Conservation (phyloP, 2,113 vertebrate species). For the Clupea harengus region DNA sequence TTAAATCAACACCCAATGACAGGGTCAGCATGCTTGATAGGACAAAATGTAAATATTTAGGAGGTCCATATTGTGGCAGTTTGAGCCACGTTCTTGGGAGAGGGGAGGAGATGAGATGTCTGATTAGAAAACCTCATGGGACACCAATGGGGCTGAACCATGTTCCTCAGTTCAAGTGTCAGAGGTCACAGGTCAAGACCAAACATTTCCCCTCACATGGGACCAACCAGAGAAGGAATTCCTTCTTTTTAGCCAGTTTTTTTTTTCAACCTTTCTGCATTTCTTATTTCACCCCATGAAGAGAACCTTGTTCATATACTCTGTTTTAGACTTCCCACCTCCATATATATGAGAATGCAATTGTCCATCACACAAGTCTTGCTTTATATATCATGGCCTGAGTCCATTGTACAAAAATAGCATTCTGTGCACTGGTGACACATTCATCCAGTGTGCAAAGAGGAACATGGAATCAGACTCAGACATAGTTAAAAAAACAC, state of each 20-base stretch:
- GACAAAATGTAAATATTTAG: not conserved
- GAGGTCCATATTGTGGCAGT: constrained; percentile 7
- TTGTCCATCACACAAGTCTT: not conserved
- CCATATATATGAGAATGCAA: not conserved
- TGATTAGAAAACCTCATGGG: constrained; percentile 38
- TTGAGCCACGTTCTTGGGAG: not conserved
- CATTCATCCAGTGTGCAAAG: not conserved
- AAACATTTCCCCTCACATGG: constrained; percentile 54
- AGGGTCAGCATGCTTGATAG: not conserved
- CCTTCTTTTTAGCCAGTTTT: constrained; percentile 32
- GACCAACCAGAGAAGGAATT: constrained; percentile 50
- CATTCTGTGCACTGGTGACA: not conserved
- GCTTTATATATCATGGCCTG: not conserved
- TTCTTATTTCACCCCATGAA: not conserved
- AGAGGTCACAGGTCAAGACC: constrained; percentile 51
- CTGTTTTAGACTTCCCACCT: not conserved
- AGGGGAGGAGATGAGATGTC: constrained; percentile 29
- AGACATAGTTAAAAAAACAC: not conserved
- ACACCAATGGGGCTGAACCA: constrained; percentile 41
- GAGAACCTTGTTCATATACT: not conserved
- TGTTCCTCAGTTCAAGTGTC: constrained; percentile 49
- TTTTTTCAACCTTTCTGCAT: not conserved
- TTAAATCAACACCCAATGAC: not conserved
- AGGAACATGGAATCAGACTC: not conserved
- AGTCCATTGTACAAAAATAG: not conserved